Percentiles rank a stretch among this genome's conserved stretches.
Evolutionary conservation across 1,140 invertebrate genomes (phyloP).

Genomic region (Calycopis cecrops): DNA sequence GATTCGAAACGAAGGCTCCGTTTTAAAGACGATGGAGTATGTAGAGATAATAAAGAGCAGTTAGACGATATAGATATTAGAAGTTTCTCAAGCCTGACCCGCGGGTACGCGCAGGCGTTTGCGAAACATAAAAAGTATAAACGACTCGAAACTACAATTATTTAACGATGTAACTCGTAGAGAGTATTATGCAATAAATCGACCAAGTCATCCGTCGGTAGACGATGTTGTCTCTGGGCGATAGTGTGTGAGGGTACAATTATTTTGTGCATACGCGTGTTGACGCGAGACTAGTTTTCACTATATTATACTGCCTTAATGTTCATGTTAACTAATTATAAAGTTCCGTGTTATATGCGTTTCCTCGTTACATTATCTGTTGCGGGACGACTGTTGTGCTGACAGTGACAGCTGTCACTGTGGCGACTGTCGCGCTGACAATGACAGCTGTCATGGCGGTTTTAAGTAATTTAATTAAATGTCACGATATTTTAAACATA

Average conservation of each 20-base stretch:
- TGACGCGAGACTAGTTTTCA: constrained; percentile 8
- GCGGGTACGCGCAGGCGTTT: constrained; percentile 4
- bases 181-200: constrained; percentile 5
- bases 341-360: constrained; percentile 4
- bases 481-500: constrained; percentile 7
- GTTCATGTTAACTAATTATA: constrained; percentile 11
- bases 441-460: neutral
- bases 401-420: neutral
- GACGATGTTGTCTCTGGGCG: neutral
- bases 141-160: constrained; percentile 6
- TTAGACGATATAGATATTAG: constrained; percentile 45
- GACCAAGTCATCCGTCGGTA: neutral
- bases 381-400: neutral
- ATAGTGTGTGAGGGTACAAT: neutral
- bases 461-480: constrained; percentile 1
- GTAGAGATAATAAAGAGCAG: constrained; percentile 9
- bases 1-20: constrained; percentile 17
- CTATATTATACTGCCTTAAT: constrained; percentile 10
- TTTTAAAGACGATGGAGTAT: constrained; percentile 14
- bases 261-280: constrained; percentile 5
- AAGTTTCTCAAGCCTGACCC: constrained; percentile 36
- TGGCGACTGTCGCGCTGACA: no score
- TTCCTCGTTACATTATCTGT: constrained; percentile 4
- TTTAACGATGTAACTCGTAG: constrained; percentile 3
- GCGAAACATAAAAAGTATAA: constrained; percentile 11